These are phyloP conservation scores for Sebastes taczanowskii DNA, from an alignment of 2,797 vertebrate species.

Conservation along the genomic window DNA sequence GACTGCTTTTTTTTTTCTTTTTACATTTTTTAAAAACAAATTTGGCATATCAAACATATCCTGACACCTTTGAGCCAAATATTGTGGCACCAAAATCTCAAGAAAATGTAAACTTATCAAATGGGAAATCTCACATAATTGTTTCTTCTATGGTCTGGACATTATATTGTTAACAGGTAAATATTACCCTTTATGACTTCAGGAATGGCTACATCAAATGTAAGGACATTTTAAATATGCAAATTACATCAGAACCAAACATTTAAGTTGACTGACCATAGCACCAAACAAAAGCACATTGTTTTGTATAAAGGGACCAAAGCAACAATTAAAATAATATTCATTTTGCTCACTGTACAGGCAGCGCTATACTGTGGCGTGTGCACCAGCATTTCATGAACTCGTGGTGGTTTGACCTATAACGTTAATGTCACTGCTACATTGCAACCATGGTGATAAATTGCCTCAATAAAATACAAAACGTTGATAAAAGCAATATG, in stretches of 20 bases:
- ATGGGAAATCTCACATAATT: background rate
- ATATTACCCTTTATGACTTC: constrained; percentile 52
- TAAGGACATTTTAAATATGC: constrained; percentile 31
- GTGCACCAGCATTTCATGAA: constrained; percentile 16
- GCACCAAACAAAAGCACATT: constrained; percentile 68
- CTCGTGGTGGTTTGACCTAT: constrained; percentile 16
- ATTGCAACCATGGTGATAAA: constrained; percentile 37
- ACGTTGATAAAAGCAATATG: constrained; percentile 60
- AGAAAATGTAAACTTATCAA: constrained; percentile 40
- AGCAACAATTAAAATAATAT: constrained; percentile 50
- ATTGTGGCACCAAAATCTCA: constrained; percentile 49
- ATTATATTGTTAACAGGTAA: constrained; percentile 41
- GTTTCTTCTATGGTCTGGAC: background rate
- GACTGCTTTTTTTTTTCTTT: background rate
- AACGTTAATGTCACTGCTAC: constrained; percentile 53
- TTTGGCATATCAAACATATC: constrained; percentile 64
- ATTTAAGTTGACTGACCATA: constrained; percentile 45
- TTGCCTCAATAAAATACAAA: constrained; percentile 56
- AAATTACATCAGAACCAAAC: constrained; percentile 41
- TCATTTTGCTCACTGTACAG: constrained; percentile 36
- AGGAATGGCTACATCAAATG: constrained; percentile 24
- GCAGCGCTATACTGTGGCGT: constrained; percentile 27
- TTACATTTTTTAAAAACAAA: constrained; percentile 14
- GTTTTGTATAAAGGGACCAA: constrained; percentile 55
- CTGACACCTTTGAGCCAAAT: constrained; percentile 38